Evolutionary conservation across 1,140 invertebrate species (phyloP).

Genomic region (Eriocheir sinensis): DNA sequence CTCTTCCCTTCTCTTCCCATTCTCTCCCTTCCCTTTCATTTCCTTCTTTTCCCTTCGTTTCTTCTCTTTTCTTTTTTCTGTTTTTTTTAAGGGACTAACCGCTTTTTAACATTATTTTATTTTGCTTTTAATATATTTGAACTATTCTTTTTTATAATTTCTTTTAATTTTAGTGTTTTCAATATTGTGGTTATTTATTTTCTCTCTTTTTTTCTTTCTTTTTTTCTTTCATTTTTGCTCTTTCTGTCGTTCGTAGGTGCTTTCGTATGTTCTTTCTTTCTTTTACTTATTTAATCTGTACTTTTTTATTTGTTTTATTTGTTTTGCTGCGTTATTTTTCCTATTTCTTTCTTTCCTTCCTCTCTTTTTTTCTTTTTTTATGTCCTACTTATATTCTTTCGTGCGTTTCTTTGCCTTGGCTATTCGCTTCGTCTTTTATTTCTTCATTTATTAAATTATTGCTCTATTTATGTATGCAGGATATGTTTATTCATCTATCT

Average conservation of each 20-base stretch:
- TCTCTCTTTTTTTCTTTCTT: neutral
- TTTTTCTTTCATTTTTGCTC: neutral
- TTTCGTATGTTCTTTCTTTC: neutral
- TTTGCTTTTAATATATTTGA: no score
- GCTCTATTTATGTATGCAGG: conserved; percentile 19
- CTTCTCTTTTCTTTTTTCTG: conserved; percentile 26
- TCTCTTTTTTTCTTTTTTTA: conserved; percentile 17
- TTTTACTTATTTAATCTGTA: neutral
- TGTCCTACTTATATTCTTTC: neutral
- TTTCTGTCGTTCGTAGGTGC: neutral
- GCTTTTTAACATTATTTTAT: no score
- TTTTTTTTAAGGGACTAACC: no score
- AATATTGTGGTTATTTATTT: no score
- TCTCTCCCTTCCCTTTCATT: conserved; percentile 23
- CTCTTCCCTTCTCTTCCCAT: conserved; percentile 24
- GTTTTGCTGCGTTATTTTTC: neutral
- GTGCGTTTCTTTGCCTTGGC: neutral
- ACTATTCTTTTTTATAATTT: no score
- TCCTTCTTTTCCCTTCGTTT: neutral
- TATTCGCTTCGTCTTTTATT: neutral
- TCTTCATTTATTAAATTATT: neutral
- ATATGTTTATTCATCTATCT: neutral
- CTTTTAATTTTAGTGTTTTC: no score
- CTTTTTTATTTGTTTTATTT: no score
- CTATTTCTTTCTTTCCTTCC: neutral